Evolutionary conservation across 1,140 invertebrate genomes (phyloP).

Genomic region (Diachasmimorpha longicaudata): DNA sequence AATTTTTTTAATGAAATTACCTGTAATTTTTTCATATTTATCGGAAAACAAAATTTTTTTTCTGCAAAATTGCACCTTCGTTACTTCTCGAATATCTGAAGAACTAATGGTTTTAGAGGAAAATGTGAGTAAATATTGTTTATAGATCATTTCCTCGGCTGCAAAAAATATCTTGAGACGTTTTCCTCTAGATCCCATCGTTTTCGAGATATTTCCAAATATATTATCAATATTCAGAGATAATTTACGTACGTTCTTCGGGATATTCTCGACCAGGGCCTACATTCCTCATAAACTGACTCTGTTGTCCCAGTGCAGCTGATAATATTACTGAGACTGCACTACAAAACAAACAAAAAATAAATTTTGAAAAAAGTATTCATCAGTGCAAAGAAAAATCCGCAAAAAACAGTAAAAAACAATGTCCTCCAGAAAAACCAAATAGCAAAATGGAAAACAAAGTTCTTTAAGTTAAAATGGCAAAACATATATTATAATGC

Average conservation of each 20-base stretch:
- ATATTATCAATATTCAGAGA: not conserved
- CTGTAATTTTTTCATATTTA: too few relatives aligned
- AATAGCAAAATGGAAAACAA: too few relatives aligned
- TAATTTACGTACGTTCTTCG: slow-evolving; percentile 63
- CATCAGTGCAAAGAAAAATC: not conserved
- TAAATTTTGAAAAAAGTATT: not conserved
- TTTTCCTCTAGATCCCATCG: too few relatives aligned
- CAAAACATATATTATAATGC: too few relatives aligned
- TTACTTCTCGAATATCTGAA: not conserved
- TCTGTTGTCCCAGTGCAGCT: slow-evolving; percentile 43
- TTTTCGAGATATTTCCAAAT: not conserved
- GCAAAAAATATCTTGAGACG: not conserved
- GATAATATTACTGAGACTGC: slow-evolving; percentile 51
- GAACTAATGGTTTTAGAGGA: not conserved
- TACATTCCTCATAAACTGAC: slow-evolving; percentile 39
- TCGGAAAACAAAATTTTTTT: too few relatives aligned
- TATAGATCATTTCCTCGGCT: not conserved
- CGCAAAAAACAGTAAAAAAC: not conserved
- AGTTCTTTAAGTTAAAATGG: too few relatives aligned
- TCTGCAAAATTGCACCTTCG: too few relatives aligned
- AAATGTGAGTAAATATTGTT: too few relatives aligned
- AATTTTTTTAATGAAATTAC: too few relatives aligned
- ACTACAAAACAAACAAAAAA: slow-evolving; percentile 36
- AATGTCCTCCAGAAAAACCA: too few relatives aligned
- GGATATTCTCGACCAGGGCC: slow-evolving; percentile 68